These are phyloP conservation scores for Alosa alosa DNA, from an alignment of 2,113 vertebrate genomes.

Conservation along the genomic window DNA sequence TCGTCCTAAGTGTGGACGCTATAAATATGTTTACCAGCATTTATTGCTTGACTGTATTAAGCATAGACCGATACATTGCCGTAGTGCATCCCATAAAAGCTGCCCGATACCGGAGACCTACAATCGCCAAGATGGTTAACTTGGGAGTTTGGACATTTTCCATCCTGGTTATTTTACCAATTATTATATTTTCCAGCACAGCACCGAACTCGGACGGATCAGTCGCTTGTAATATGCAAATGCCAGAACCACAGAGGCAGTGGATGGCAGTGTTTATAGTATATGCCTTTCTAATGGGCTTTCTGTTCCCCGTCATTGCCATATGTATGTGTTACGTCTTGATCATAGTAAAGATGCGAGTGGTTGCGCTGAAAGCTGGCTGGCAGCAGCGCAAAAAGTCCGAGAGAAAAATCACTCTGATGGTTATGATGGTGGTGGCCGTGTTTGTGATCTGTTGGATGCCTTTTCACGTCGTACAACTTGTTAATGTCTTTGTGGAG, in stretches of 20 bases:
- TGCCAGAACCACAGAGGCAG: slow-evolving; percentile 82
- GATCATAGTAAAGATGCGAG: slow-evolving; percentile 86
- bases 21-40: slow-evolving; percentile 94
- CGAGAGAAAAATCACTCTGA: slow-evolving; percentile 85
- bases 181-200: slow-evolving; percentile 84
- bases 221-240: slow-evolving; percentile 87
- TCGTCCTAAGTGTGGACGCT: slow-evolving; percentile 88
- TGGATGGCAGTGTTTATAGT: slow-evolving; percentile 87
- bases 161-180: slow-evolving; percentile 83
- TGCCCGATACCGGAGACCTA: slow-evolving; percentile 83
- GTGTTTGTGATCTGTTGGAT: slow-evolving; percentile 93
- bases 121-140: slow-evolving; percentile 86
- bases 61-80: slow-evolving; percentile 85
- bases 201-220: slow-evolving; percentile 84
- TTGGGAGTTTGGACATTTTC: slow-evolving; percentile 84
- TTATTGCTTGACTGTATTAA: slow-evolving; percentile 87
- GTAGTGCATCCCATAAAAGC: slow-evolving; percentile 91
- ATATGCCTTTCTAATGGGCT: slow-evolving; percentile 88
- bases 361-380: slow-evolving; percentile 87
- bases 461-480: slow-evolving; percentile 88
- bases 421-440: slow-evolving; percentile 90
- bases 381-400: slow-evolving; percentile 90
- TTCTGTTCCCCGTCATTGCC: slow-evolving; percentile 84
- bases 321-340: slow-evolving; percentile 90
- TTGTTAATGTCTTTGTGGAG: slow-evolving; percentile 84